A percentile compares a stretch with the other conserved stretches of the same genome.
These are phyloP conservation scores for Caretta caretta DNA, from an alignment of 2,113 vertebrate genomes.

Conservation along the genomic window DNA sequence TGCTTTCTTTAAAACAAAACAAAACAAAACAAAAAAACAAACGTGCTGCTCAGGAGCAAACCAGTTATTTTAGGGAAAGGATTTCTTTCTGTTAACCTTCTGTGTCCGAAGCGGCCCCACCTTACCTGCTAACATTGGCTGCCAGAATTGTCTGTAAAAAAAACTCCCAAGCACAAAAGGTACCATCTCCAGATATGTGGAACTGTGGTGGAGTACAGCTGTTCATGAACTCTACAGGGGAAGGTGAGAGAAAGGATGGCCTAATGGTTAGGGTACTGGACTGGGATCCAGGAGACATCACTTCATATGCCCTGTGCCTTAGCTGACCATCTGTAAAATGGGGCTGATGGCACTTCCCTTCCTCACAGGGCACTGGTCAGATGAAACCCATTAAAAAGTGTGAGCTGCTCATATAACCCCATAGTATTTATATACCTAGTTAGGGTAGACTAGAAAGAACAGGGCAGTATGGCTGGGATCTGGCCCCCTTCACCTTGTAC, in stretches of 20 bases:
- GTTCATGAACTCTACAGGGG: not conserved
- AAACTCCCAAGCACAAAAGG: not conserved
- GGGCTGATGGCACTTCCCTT: not conserved
- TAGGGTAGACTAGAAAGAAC: not conserved
- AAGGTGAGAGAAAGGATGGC: not conserved
- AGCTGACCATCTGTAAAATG: not conserved
- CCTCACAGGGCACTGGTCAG: not conserved
- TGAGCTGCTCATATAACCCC: not conserved
- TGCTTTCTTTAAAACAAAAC: conserved; percentile 12
- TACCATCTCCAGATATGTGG: not conserved
- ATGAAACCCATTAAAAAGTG: not conserved
- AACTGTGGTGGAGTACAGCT: not conserved
- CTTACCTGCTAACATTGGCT: not conserved
- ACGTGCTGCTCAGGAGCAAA: conserved; percentile 34
- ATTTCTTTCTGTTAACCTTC: not conserved
- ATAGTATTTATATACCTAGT: not conserved
- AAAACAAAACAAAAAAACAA: no score
- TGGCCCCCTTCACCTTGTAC: not conserved
- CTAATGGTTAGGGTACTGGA: accelerated
- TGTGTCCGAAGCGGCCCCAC: not conserved
- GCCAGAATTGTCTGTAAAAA: not conserved
- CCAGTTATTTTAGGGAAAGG: conserved; percentile 29
- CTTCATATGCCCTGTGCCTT: not conserved
- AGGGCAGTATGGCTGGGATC: not conserved
- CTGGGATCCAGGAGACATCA: not conserved